Evolutionary conservation across 2,113 vertebrate genomes (phyloP).

Genomic region (Catharus minimus): DNA sequence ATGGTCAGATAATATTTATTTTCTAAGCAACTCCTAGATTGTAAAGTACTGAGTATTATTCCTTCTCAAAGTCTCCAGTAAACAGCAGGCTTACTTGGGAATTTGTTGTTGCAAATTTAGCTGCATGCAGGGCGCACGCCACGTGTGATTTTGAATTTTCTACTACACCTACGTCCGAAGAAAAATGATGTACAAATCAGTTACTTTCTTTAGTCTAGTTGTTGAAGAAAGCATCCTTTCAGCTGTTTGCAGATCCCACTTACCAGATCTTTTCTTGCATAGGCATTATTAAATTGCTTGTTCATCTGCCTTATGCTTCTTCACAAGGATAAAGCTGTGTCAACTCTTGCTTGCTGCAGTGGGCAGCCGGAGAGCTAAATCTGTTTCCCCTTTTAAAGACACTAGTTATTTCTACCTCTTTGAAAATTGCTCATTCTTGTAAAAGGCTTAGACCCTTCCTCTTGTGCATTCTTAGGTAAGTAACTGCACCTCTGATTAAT

Average conservation of each 20-base stretch:
- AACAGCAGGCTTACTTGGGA: neutral
- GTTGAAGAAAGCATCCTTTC: neutral
- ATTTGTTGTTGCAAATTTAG: neutral
- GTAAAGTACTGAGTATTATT: neutral
- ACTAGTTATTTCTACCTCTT: neutral
- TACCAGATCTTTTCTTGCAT: neutral
- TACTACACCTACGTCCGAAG: neutral
- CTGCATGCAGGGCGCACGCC: rapidly evolving
- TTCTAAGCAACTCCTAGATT: neutral
- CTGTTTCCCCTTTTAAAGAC: neutral
- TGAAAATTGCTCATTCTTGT: neutral
- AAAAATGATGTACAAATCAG: neutral
- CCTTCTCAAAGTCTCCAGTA: neutral
- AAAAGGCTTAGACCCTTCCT: neutral
- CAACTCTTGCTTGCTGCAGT: neutral
- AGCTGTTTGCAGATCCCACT: neutral
- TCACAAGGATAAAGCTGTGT: neutral
- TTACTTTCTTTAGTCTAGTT: neutral
- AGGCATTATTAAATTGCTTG: neutral
- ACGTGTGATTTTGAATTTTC: neutral
- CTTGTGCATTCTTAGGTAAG: neutral
- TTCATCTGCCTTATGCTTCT: neutral
- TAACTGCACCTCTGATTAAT: neutral
- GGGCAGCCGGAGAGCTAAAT: neutral
- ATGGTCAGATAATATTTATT: neutral